These are phyloP conservation scores for Teleiodes luculella DNA, from an alignment of 2,888 invertebrate genomes.

Conservation along the genomic window DNA sequence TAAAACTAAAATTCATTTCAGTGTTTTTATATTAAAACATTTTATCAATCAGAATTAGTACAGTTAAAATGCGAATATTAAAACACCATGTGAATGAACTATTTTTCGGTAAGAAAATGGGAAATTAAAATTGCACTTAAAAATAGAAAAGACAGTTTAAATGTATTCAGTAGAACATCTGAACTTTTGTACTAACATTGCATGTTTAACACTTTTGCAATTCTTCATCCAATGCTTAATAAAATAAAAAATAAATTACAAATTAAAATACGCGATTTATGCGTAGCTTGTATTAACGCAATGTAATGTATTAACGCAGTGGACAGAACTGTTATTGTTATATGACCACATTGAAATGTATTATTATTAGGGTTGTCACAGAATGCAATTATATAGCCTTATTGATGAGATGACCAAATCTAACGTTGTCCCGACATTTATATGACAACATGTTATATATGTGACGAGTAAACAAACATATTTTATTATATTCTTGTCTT, in stretches of 20 bases:
- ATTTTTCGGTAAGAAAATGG: not conserved
- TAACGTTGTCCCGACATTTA: too few species aligned
- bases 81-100: not conserved
- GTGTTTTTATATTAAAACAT: too few species aligned
- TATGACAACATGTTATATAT: too few species aligned
- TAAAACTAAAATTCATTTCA: conserved; percentile 5
- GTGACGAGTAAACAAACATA: too few species aligned
- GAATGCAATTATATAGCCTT: too few species aligned
- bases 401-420: too few species aligned
- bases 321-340: not conserved
- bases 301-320: not conserved
- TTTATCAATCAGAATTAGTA: too few species aligned
- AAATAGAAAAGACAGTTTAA: not conserved
- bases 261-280: not conserved
- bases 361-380: too few species aligned
- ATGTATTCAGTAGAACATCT: not conserved
- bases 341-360: too few species aligned
- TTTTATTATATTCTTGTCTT: too few species aligned
- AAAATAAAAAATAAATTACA: not conserved
- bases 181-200: conserved; percentile 3
- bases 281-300: not conserved
- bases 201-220: not conserved
- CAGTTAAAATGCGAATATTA: not conserved
- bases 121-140: conserved; percentile 1
- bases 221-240: not conserved